Percentiles rank a stretch among this genome's conserved stretches.
Evolutionary conservation across 2,797 vertebrate species (phyloP).

Genomic region (Moxostoma hubbsi): DNA sequence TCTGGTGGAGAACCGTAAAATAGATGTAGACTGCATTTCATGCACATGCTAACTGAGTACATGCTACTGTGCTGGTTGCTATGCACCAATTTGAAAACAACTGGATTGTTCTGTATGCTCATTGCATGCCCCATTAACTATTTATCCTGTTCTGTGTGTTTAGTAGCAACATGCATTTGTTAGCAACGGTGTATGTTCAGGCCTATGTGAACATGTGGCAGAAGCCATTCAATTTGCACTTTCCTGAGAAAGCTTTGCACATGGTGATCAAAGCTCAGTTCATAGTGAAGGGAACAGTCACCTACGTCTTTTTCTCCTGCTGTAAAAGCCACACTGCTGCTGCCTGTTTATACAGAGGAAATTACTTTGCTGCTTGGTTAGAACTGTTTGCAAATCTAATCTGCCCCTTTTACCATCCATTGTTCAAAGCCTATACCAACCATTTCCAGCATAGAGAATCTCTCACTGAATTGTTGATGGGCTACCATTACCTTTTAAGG

Average conservation of each 20-base stretch:
- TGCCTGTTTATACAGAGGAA: conserved; percentile 71
- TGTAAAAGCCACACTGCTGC: conserved; percentile 55
- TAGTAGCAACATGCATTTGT: conserved; percentile 23
- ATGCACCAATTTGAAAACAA: background rate
- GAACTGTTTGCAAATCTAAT: conserved; percentile 63
- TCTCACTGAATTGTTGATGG: conserved; percentile 3
- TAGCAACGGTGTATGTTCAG: background rate
- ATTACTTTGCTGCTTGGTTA: conserved; percentile 66
- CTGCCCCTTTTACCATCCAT: conserved; percentile 43
- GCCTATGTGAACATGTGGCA: conserved; percentile 64
- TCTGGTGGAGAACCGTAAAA: background rate
- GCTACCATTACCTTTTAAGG: background rate
- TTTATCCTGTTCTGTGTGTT: conserved; percentile 25
- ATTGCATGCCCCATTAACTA: conserved; percentile 1
- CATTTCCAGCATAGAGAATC: background rate
- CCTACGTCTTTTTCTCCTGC: conserved; percentile 44
- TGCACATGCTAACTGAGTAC: background rate
- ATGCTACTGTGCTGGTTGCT: background rate
- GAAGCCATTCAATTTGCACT: conserved; percentile 69
- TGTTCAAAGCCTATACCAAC: conserved; percentile 20
- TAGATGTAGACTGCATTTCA: conserved; percentile 4
- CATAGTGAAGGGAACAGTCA: conserved; percentile 55
- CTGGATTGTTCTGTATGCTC: background rate
- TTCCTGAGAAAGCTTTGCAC: conserved; percentile 65
- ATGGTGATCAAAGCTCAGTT: conserved; percentile 70